phyloP scores from a whole-genome alignment of 2,888 invertebrate genomes.

The Papilio elwesi region DNA sequence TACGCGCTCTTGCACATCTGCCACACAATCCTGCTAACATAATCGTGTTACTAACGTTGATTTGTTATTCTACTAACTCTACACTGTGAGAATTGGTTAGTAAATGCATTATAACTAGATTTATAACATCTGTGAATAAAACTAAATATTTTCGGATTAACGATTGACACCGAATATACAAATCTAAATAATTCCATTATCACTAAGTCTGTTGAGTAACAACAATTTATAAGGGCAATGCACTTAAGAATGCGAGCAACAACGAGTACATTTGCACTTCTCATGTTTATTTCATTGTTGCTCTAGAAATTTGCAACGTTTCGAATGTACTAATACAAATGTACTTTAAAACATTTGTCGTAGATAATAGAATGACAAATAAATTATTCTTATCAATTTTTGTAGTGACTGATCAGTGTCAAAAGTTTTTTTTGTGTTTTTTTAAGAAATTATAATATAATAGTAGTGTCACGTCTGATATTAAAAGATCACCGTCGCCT shows the following conservation, averaged over 20 bases:
- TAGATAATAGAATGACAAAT: not conserved
- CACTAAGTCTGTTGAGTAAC: constrained; percentile 13
- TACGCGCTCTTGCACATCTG: too few relatives aligned
- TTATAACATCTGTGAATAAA: too few relatives aligned
- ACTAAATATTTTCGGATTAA: too few relatives aligned
- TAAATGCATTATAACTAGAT: too few relatives aligned
- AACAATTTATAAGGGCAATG: constrained; percentile 30
- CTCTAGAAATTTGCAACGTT: constrained; percentile 15
- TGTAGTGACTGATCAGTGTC: not conserved
- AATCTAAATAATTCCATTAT: not conserved
- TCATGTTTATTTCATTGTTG: constrained; percentile 31
- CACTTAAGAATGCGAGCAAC: constrained; percentile 34
- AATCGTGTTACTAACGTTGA: too few relatives aligned
- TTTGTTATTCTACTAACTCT: too few relatives aligned
- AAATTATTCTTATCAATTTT: not conserved
- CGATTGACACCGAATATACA: not conserved
- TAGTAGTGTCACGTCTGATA: too few relatives aligned
- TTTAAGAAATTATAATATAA: not conserved
- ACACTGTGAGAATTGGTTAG: too few relatives aligned
- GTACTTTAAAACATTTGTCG: not conserved
- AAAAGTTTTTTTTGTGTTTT: not conserved
- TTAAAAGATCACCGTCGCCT: not conserved
- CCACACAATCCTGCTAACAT: too few relatives aligned
- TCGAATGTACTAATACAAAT: constrained; percentile 8
- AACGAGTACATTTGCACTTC: constrained; percentile 25